These are phyloP conservation scores for Xylocampa areola DNA, from an alignment of 2,888 invertebrate species.

Conservation along the genomic window DNA sequence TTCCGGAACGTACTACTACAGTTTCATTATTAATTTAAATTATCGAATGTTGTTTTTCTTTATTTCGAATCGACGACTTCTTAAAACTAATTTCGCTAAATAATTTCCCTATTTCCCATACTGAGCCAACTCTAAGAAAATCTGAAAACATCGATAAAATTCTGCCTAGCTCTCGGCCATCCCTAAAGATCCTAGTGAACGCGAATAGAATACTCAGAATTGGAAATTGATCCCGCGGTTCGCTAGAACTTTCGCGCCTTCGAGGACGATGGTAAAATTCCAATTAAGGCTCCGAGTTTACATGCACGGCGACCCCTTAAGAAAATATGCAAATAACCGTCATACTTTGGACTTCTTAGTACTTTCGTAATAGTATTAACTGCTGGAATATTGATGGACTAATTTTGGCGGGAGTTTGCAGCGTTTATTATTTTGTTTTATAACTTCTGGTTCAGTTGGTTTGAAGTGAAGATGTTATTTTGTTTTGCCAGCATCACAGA, in stretches of 20 bases:
- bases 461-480: not conserved
- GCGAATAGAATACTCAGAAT: constrained; percentile 79
- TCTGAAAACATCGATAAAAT: constrained; percentile 40
- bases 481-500: not conserved
- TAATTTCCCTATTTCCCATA: too few species aligned
- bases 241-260: constrained; percentile 66
- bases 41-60: too few species aligned
- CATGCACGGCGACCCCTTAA: constrained; percentile 65
- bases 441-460: not conserved
- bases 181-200: constrained; percentile 60
- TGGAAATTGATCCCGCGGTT: constrained; percentile 80
- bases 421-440: constrained; percentile 41
- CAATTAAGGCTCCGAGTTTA: constrained; percentile 77
- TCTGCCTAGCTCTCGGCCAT: constrained; percentile 39
- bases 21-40: too few species aligned
- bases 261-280: constrained; percentile 74
- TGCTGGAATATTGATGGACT: constrained; percentile 57
- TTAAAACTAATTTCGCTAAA: too few species aligned
- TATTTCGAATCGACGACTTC: too few species aligned
- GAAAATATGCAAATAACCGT: constrained; percentile 66
- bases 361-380: constrained; percentile 59
- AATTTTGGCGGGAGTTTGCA: constrained; percentile 30
- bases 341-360: constrained; percentile 50
- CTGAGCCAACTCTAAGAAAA: not conserved
- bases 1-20: too few species aligned